These are phyloP conservation scores for Empis livida DNA, from an alignment of 2,888 invertebrate genomes.

Conservation along the genomic window DNA sequence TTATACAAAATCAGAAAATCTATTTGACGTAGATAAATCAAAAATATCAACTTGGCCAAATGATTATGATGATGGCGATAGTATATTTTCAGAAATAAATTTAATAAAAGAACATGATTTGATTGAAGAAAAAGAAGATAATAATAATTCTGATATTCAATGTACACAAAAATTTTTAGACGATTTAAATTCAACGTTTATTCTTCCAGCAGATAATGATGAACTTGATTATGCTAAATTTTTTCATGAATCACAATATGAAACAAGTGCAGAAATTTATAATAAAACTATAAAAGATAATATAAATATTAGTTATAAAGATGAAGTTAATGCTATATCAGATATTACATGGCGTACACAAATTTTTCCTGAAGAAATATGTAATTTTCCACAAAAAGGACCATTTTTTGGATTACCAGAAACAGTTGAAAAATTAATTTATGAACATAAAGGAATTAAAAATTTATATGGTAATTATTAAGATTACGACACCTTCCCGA, in stretches of 20 bases:
- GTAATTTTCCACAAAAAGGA: conserved; percentile 29
- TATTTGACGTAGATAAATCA: not conserved
- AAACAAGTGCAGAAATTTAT: conserved; percentile 20
- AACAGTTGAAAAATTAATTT: conserved; percentile 54
- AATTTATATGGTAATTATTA: conserved; percentile 59
- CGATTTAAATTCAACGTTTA: conserved; percentile 15
- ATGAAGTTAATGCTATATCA: not conserved
- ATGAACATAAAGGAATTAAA: conserved; percentile 62
- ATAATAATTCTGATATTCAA: conserved; percentile 17
- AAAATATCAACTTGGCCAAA: not conserved
- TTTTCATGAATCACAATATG: conserved; percentile 25
- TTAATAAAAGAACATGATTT: not conserved
- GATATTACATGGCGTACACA: conserved; percentile 27
- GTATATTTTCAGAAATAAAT: conserved; percentile 13
- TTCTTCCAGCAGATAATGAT: not conserved
- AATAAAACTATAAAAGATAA: conserved; percentile 14
- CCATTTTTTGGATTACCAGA: conserved; percentile 70
- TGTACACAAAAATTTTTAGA: conserved; percentile 30
- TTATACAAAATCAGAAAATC: too few species aligned
- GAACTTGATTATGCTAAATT: not conserved
- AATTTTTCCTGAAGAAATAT: conserved; percentile 17
- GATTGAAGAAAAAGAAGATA: conserved; percentile 6
- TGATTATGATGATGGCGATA: conserved; percentile 12
- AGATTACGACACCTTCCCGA: too few species aligned
- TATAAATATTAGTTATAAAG: not conserved